Conservation (phyloP, 2,113 vertebrate genomes). For the Clupea harengus region DNA sequence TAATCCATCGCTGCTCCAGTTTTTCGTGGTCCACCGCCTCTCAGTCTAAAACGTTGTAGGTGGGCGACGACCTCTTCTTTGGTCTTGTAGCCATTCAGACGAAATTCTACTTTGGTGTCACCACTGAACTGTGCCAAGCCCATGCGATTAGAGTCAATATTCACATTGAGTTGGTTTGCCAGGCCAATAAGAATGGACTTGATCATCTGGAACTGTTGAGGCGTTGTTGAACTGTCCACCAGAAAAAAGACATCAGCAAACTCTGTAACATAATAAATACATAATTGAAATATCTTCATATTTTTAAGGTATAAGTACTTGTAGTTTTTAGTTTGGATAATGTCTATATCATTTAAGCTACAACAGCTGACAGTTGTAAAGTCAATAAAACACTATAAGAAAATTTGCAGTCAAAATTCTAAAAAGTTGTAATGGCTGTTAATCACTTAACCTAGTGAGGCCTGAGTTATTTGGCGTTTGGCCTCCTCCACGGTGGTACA, state of each 20-base stretch:
- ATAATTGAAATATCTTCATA: neutral
- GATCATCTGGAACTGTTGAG: constrained; percentile 57
- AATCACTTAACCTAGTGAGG: constrained; percentile 23
- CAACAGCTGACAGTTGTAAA: too few relatives aligned
- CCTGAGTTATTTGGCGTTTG: neutral
- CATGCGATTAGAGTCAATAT: constrained; percentile 61
- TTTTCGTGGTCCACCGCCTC: constrained; percentile 47
- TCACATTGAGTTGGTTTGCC: constrained; percentile 66
- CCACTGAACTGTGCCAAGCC: constrained; percentile 76
- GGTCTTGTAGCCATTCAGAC: constrained; percentile 64
- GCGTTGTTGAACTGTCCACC: constrained; percentile 63
- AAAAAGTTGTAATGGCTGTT: neutral
- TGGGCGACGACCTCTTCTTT: constrained; percentile 51
- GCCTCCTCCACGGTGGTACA: constrained; percentile 63
- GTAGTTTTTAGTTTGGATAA: too few relatives aligned
- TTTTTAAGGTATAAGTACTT: too few relatives aligned
- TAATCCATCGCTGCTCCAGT: constrained; percentile 64
- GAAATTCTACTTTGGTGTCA: constrained; percentile 66
- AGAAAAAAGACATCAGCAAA: constrained; percentile 81
- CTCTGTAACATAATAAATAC: constrained; percentile 35
- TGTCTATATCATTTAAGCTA: too few relatives aligned
- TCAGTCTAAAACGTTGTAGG: constrained; percentile 50
- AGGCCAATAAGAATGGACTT: constrained; percentile 53
- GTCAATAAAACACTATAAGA: neutral
- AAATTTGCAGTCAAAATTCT: neutral